Evolutionary conservation across 2,888 invertebrate genomes (phyloP).

Genomic region (Ennomos fuscantarius): DNA sequence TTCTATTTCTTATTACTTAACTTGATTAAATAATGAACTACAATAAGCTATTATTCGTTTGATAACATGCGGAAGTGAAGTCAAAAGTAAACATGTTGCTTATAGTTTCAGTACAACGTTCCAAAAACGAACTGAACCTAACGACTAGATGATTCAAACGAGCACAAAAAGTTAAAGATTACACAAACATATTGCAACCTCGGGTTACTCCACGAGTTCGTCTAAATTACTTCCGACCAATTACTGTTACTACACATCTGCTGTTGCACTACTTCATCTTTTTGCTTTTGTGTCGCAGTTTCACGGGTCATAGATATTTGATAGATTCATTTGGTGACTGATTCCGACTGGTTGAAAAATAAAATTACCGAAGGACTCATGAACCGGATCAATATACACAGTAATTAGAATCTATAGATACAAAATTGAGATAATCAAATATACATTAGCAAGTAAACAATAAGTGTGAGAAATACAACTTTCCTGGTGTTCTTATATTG

Average conservation of each 20-base stretch:
- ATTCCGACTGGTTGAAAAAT: no score
- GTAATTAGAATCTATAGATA: background rate
- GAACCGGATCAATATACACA: no score
- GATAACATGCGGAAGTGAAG: no score
- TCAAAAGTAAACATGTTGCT: background rate
- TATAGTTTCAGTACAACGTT: background rate
- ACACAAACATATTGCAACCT: conserved; percentile 23
- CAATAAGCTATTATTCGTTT: no score
- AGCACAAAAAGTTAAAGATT: conserved; percentile 23
- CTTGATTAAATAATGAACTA: no score
- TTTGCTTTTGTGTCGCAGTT: conserved; percentile 9
- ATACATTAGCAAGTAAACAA: no score
- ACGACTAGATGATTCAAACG: conserved; percentile 2
- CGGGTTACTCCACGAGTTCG: conserved; percentile 19
- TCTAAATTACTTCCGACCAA: conserved; percentile 28
- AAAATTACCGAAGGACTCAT: no score
- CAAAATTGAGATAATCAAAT: background rate
- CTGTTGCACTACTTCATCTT: conserved; percentile 5
- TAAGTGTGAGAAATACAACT: no score
- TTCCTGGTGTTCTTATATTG: no score
- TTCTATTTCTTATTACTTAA: no score
- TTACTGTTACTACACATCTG: conserved; percentile 21
- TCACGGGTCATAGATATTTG: no score
- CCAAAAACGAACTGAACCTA: conserved; percentile 3
- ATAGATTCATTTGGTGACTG: no score